These are phyloP conservation scores for Sarcophilus harrisii DNA, from an alignment of 2,797 vertebrate genomes.

Conservation along the genomic window DNA sequence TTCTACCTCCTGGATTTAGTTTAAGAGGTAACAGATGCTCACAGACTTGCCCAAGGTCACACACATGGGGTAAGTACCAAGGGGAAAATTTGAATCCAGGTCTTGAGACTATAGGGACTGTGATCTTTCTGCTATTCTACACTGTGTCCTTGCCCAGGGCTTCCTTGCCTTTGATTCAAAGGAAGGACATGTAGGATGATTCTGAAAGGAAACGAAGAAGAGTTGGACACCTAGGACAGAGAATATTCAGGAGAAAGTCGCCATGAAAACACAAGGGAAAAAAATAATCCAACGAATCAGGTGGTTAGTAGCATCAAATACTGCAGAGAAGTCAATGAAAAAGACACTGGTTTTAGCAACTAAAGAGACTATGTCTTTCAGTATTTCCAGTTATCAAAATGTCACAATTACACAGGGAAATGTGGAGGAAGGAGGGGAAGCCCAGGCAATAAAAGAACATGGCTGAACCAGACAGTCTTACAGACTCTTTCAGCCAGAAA, in stretches of 20 bases:
- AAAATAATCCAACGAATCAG: background rate
- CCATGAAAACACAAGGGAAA: background rate
- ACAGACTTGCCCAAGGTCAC: background rate
- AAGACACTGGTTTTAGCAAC: background rate
- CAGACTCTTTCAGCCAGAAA: too few species aligned
- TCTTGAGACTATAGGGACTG: background rate
- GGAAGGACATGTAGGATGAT: background rate
- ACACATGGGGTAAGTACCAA: background rate
- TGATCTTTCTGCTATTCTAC: background rate
- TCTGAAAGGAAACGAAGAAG: background rate
- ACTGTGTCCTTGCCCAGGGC: background rate
- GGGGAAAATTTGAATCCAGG: background rate
- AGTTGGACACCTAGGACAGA: background rate
- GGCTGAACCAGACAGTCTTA: background rate
- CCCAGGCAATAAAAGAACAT: background rate
- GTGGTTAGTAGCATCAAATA: background rate
- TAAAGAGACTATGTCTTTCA: background rate
- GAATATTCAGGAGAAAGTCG: background rate
- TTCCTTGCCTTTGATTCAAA: background rate
- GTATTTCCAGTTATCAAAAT: background rate
- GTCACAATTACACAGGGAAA: slow-evolving; percentile 11
- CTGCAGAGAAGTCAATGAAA: background rate
- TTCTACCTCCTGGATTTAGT: background rate
- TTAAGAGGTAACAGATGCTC: background rate
- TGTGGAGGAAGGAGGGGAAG: slow-evolving; percentile 14